phyloP scores from a whole-genome alignment of 2,888 invertebrate genomes.

The Vandiemenella viatica region DNA sequence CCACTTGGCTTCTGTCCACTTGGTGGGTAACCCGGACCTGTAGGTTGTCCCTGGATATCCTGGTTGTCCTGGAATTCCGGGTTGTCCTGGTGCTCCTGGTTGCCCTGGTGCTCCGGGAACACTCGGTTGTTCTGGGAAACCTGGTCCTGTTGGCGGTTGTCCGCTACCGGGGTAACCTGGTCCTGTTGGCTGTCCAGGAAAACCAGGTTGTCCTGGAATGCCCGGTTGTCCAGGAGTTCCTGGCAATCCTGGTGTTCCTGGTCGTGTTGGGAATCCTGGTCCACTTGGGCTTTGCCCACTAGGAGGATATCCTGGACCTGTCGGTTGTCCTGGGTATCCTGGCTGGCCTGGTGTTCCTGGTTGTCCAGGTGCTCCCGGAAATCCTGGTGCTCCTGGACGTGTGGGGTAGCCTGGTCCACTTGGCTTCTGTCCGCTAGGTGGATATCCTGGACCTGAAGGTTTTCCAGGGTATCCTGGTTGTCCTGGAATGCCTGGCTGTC shows the following conservation, averaged over 20 bases:
- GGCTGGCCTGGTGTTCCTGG: conserved; percentile 22
- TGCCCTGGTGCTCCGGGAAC: conserved; percentile 7
- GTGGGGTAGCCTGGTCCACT: conserved; percentile 10
- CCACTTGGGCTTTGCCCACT: too few species aligned
- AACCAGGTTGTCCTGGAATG: not conserved
- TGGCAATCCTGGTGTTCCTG: not conserved
- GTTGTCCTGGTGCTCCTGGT: too few species aligned
- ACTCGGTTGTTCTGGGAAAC: too few species aligned
- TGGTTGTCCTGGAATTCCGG: too few species aligned
- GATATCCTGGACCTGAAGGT: conserved; percentile 3
- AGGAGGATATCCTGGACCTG: conserved; percentile 3
- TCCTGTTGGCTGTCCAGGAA: conserved; percentile 10
- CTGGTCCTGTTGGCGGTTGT: too few species aligned
- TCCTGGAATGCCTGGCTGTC: conserved; percentile 13
- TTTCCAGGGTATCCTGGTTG: conserved; percentile 19
- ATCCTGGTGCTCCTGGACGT: conserved; percentile 7
- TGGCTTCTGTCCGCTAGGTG: conserved; percentile 13
- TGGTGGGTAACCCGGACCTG: too few species aligned
- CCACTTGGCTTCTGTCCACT: too few species aligned
- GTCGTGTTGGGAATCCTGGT: too few species aligned
- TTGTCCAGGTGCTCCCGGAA: conserved; percentile 11
- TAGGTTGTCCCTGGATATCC: too few species aligned
- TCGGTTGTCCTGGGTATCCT: conserved; percentile 24
- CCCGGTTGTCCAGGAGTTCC: conserved; percentile 7
- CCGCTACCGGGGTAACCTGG: too few species aligned